phyloP scores from a whole-genome alignment of 2,113 vertebrate species.

The Cinclus mexicanus region DNA sequence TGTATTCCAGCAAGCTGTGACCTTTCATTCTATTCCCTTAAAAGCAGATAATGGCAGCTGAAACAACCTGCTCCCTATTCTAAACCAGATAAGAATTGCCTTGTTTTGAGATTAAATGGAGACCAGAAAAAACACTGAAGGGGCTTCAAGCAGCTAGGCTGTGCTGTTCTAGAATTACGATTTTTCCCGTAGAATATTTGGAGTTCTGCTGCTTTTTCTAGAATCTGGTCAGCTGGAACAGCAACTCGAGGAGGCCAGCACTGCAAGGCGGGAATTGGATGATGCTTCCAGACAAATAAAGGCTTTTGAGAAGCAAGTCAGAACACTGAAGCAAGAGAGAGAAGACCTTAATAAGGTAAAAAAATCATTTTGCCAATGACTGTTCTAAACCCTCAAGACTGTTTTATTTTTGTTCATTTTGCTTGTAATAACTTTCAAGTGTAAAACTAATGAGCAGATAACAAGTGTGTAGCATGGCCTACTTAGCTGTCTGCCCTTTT shows the following conservation, averaged over 20 bases:
- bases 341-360: conserved; percentile 94
- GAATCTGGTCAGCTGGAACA: conserved; percentile 89
- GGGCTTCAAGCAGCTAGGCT: not conserved
- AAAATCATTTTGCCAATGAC: not conserved
- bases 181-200: not conserved
- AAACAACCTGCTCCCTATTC: not conserved
- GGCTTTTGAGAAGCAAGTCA: conserved; percentile 91
- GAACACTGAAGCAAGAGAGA: conserved; percentile 83
- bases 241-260: conserved; percentile 87
- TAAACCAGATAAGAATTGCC: not conserved
- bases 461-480: not conserved
- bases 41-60: not conserved
- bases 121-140: not conserved
- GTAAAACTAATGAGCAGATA: conserved; percentile 18
- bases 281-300: conserved; percentile 91
- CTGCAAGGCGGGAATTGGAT: conserved; percentile 84
- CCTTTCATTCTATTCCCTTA: not conserved
- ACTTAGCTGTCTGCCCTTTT: conserved; percentile 5
- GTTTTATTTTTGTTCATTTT: conserved; percentile 2
- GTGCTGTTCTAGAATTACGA: not conserved
- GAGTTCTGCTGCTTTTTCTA: conserved; percentile 61
- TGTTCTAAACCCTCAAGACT: conserved; percentile 9
- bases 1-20: not conserved
- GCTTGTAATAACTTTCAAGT: not conserved
- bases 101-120: not conserved